Evolutionary conservation across 2,888 invertebrate genomes (phyloP).

Genomic region (Gastracanthus pulcherrimus): DNA sequence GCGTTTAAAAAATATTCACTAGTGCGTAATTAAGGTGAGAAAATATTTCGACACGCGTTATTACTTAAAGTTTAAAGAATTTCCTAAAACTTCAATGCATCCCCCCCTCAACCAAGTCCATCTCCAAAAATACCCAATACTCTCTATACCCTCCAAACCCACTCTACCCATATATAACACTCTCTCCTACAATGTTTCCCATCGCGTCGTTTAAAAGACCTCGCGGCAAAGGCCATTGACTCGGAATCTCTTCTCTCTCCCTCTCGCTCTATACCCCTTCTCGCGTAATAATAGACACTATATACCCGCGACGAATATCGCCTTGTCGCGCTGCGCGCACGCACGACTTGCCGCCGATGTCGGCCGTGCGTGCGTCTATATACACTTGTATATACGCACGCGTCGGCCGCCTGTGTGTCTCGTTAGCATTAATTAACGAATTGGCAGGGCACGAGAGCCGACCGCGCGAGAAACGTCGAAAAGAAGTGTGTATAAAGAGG

Average conservation of each 20-base stretch:
- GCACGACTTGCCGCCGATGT: neutral
- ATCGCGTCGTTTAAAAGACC: neutral
- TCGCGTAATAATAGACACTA: conserved; percentile 46
- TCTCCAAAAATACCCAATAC: too few species aligned
- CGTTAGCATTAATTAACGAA: conserved; percentile 56
- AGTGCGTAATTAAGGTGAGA: too few species aligned
- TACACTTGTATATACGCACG: too few species aligned
- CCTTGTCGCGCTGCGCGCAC: neutral
- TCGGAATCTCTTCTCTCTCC: conserved; percentile 11
- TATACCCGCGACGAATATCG: neutral
- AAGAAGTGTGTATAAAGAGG: neutral
- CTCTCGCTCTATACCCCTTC: neutral
- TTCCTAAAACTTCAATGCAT: too few species aligned
- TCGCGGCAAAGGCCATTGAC: conserved; percentile 44
- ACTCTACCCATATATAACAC: too few species aligned
- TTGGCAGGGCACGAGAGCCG: neutral
- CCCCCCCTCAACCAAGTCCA: too few species aligned
- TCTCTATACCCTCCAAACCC: too few species aligned
- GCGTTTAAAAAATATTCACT: too few species aligned
- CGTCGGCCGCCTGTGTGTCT: conserved; percentile 5
- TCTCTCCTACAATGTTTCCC: too few species aligned
- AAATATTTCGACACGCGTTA: too few species aligned
- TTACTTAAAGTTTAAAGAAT: too few species aligned
- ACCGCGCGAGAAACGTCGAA: neutral
- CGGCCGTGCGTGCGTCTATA: too few species aligned